These are phyloP conservation scores for Caretta caretta DNA, from an alignment of 2,113 vertebrate species.

Conservation along the genomic window DNA sequence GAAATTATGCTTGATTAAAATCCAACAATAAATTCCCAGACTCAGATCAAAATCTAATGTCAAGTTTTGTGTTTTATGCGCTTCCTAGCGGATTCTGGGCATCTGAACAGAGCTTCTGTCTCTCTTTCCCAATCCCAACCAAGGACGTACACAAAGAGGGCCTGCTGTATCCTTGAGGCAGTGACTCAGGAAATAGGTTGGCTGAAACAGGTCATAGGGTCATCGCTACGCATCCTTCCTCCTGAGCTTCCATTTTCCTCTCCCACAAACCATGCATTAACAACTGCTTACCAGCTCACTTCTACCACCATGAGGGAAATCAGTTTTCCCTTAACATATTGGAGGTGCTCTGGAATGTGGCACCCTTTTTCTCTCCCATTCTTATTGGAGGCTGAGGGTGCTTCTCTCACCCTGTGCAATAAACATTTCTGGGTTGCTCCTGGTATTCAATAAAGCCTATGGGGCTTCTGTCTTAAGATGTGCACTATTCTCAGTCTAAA, in stretches of 20 bases:
- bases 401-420: constrained; percentile 44
- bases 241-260: constrained; percentile 68
- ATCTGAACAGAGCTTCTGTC: constrained; percentile 50
- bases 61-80: constrained; percentile 42
- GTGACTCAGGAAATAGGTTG: constrained; percentile 63
- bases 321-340: neutral
- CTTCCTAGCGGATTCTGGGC: constrained; percentile 48
- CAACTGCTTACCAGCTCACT: constrained; percentile 49
- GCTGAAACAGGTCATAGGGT: constrained; percentile 70
- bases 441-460: neutral
- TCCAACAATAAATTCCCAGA: constrained; percentile 31
- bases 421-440: constrained; percentile 29
- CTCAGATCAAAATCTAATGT: neutral
- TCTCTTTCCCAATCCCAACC: constrained; percentile 57
- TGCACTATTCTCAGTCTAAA: constrained; percentile 40
- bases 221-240: constrained; percentile 76
- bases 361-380: neutral
- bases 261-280: constrained; percentile 47
- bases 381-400: neutral
- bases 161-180: constrained; percentile 60
- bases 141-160: constrained; percentile 49
- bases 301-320: constrained; percentile 27
- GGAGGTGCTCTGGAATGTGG: constrained; percentile 27
- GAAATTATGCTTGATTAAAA: constrained; percentile 43
- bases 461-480: constrained; percentile 31